phyloP scores from a whole-genome alignment of 2,797 vertebrate genomes.

The Lepus townsendii region DNA sequence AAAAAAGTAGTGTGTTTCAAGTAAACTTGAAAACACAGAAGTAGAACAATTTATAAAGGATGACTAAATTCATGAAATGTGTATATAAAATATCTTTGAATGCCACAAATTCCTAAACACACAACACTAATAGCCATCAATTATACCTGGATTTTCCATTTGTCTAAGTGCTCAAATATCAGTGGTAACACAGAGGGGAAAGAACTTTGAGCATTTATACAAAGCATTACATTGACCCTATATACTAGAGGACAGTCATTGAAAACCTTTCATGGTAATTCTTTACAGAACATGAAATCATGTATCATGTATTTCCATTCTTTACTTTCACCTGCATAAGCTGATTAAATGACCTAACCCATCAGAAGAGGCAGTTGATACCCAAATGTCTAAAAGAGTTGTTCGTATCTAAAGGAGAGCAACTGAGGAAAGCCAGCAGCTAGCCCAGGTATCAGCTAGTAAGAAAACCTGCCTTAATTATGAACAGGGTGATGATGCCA shows the following conservation, averaged over 20 bases:
- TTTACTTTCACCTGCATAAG: background rate
- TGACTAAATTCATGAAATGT: slow-evolving; percentile 11
- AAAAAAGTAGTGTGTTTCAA: background rate
- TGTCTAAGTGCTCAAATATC: slow-evolving; percentile 34
- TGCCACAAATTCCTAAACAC: slow-evolving; percentile 11
- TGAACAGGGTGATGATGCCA: background rate
- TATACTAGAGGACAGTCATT: slow-evolving; percentile 24
- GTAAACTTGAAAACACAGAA: background rate
- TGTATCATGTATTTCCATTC: background rate
- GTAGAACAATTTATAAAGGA: background rate
- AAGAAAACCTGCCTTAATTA: background rate
- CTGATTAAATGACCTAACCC: slow-evolving; percentile 7
- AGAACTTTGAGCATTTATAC: background rate
- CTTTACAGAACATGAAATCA: background rate
- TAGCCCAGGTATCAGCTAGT: background rate
- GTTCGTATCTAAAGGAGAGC: background rate
- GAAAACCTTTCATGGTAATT: background rate
- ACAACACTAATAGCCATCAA: slow-evolving; percentile 13
- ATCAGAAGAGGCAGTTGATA: background rate
- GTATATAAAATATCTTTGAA: slow-evolving; percentile 48
- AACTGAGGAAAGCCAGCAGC: background rate
- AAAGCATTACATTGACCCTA: background rate
- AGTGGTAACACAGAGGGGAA: background rate
- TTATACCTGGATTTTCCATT: slow-evolving; percentile 41
- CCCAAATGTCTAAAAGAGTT: background rate